phyloP scores from a whole-genome alignment of 2,797 vertebrate genomes.

The Chelon labrosus region DNA sequence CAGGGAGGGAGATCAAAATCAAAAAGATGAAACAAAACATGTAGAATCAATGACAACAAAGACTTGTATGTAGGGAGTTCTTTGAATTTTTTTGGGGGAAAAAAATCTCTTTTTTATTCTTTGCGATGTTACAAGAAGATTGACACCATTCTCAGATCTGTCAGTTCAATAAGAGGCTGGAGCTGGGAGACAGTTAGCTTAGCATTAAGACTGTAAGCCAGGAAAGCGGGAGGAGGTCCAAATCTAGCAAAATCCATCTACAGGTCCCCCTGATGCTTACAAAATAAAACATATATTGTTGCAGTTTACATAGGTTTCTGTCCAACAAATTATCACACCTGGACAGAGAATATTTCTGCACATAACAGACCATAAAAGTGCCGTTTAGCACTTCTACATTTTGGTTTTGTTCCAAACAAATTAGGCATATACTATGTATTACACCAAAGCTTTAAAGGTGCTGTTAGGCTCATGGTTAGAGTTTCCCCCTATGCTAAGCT shows the following conservation, averaged over 20 bases:
- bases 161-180: background rate
- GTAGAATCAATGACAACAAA: background rate
- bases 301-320: background rate
- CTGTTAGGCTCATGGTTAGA: too few relatives aligned
- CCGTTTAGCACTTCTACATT: background rate
- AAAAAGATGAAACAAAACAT: conserved; percentile 16
- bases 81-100: background rate
- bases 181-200: too few relatives aligned
- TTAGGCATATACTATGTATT: background rate
- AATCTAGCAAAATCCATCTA: too few relatives aligned
- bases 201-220: too few relatives aligned
- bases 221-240: too few relatives aligned
- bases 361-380: background rate
- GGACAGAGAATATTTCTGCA: background rate
- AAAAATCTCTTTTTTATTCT: background rate
- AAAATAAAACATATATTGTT: background rate
- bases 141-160: background rate
- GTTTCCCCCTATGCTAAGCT: background rate
- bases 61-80: background rate
- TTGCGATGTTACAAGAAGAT: background rate
- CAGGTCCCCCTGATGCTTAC: background rate
- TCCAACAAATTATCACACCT: background rate
- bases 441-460: background rate
- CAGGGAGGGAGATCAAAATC: conserved; percentile 2
- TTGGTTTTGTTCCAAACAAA: background rate